A percentile compares a stretch with the other conserved stretches of the same genome.
phyloP scores from a whole-genome alignment of 1,140 invertebrate species.

The Ceratina calcarata region DNA sequence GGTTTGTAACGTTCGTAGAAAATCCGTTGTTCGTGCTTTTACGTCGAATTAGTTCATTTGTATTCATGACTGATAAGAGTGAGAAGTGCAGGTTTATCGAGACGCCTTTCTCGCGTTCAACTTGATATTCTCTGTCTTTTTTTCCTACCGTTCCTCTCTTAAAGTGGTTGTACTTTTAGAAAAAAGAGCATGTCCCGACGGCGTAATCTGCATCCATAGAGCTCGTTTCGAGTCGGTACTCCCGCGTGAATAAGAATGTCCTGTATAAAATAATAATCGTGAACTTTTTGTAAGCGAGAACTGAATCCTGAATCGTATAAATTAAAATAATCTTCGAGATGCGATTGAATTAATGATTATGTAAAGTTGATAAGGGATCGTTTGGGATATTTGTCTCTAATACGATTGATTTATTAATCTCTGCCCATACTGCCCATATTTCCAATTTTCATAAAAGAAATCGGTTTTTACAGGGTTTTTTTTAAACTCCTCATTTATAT shows the following conservation, averaged over 20 bases:
- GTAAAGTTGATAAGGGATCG: no score
- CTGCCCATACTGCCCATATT: no score
- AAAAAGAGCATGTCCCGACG: conserved; percentile 15
- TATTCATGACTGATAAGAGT: conserved; percentile 50
- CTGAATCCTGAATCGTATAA: neutral
- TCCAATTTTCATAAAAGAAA: no score
- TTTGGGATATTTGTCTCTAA: neutral
- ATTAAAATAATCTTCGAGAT: neutral
- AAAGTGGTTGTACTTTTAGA: conserved; percentile 42
- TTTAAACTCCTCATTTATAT: neutral
- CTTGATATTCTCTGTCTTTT: conserved; percentile 28
- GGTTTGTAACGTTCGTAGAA: neutral
- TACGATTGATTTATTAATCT: no score
- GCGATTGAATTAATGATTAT: neutral
- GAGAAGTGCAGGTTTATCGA: conserved; percentile 36
- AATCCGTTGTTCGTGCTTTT: conserved; percentile 19
- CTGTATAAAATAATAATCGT: conserved; percentile 20
- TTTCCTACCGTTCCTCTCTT: neutral
- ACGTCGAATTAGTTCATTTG: conserved; percentile 33
- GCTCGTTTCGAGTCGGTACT: conserved; percentile 19
- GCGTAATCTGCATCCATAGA: conserved; percentile 48
- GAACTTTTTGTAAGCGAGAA: neutral
- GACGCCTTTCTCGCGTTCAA: conserved; percentile 24
- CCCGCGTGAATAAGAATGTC: conserved; percentile 53
- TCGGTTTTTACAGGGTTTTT: neutral